phyloP scores from a whole-genome alignment of 1,140 invertebrate genomes.

The Carcinoscorpius rotundicauda region DNA sequence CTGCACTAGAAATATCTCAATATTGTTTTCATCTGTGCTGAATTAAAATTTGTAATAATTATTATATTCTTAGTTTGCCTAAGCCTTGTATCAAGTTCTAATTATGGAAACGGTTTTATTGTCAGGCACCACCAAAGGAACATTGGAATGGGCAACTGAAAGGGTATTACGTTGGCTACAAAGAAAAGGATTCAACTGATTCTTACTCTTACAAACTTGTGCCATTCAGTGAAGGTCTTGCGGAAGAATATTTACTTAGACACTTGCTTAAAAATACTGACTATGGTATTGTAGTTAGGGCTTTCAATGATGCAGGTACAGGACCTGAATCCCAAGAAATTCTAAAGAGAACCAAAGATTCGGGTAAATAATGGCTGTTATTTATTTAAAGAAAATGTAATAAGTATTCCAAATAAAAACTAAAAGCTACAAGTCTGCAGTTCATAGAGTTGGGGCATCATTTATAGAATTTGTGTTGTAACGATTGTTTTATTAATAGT shows the following conservation, averaged over 20 bases:
- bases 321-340: conserved; percentile 24
- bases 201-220: conserved; percentile 84
- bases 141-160: conserved; percentile 89
- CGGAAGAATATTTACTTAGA: conserved; percentile 22
- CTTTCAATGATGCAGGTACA: conserved; percentile 23
- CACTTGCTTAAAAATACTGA: conserved; percentile 18
- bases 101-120: no score
- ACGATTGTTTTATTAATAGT: no score
- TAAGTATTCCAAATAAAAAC: no score
- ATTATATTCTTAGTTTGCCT: no score
- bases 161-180: conserved; percentile 46
- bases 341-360: conserved; percentile 18
- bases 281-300: conserved; percentile 23
- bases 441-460: no score
- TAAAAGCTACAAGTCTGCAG: no score
- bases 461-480: no score
- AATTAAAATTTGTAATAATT: no score
- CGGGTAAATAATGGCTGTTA: conserved; percentile 9
- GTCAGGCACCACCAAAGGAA: conserved; percentile 56
- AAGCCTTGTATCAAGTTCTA: no score
- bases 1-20: no score
- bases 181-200: conserved; percentile 37
- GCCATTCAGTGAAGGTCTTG: conserved; percentile 65
- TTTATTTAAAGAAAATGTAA: no score
- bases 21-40: no score